Conservation (phyloP, 2,888 invertebrate species). For the Agriotes lineatus region DNA sequence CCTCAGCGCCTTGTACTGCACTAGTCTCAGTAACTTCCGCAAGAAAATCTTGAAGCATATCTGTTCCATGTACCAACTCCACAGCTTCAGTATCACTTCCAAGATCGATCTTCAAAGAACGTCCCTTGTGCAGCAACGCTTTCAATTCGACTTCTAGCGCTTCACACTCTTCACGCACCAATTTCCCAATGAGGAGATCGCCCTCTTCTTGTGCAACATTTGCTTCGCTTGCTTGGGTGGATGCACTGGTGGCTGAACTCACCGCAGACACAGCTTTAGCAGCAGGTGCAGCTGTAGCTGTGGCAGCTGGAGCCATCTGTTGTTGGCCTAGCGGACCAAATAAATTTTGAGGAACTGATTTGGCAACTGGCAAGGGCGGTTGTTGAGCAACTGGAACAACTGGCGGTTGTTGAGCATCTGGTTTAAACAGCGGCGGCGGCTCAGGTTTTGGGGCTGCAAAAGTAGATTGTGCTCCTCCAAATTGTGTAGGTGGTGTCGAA, state of each 20-base stretch:
- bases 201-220: constrained; percentile 52
- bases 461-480: neutral
- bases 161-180: constrained; percentile 75
- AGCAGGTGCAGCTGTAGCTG: neutral
- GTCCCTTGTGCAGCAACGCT: constrained; percentile 71
- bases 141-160: constrained; percentile 76
- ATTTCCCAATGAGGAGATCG: constrained; percentile 68
- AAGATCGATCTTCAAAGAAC: constrained; percentile 69
- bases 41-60: constrained; percentile 72
- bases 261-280: neutral
- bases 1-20: constrained; percentile 71
- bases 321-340: neutral
- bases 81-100: constrained; percentile 72
- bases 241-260: neutral
- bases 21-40: constrained; percentile 74
- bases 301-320: neutral
- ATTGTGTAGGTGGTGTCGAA: constrained; percentile 2
- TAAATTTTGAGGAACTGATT: neutral
- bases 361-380: neutral
- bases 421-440: neutral
- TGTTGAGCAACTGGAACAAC: too few species aligned
- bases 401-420: neutral
- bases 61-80: constrained; percentile 67
- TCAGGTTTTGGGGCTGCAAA: neutral
- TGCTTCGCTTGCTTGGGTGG: neutral